Evolutionary conservation across 1,140 invertebrate species (phyloP).

Genomic region (Bombus ignitus): DNA sequence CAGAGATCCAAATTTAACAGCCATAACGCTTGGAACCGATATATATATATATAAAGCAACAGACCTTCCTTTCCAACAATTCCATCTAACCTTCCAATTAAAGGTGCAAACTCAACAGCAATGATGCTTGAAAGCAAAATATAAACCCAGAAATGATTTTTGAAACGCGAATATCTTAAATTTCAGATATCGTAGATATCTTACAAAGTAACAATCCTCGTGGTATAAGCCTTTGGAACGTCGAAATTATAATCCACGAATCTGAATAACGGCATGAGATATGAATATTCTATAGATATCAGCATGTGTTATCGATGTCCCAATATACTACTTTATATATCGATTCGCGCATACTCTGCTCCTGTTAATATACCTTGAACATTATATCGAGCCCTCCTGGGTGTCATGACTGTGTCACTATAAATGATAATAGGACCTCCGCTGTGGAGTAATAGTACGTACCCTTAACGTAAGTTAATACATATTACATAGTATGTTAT

Average conservation of each 20-base stretch:
- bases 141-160: too few relatives aligned
- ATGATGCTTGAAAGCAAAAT: too few relatives aligned
- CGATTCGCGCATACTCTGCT: neutral
- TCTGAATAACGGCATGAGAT: neutral
- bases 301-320: constrained; percentile 42
- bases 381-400: constrained; percentile 35
- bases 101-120: too few relatives aligned
- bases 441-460: constrained; percentile 38
- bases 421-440: constrained; percentile 50
- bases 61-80: too few relatives aligned
- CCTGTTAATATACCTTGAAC: constrained; percentile 49
- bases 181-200: too few relatives aligned
- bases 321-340: constrained; percentile 37
- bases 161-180: too few relatives aligned
- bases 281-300: constrained; percentile 50
- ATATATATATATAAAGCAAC: too few relatives aligned
- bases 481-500: constrained; percentile 49
- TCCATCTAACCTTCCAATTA: too few relatives aligned
- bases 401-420: constrained; percentile 47
- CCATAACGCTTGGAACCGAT: too few relatives aligned
- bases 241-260: neutral
- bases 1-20: too few relatives aligned
- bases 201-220: too few relatives aligned
- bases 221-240: neutral
- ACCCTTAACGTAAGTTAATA: constrained; percentile 51